These are phyloP conservation scores for Agriopis leucophaearia DNA, from an alignment of 2,888 invertebrate species.

Conservation along the genomic window DNA sequence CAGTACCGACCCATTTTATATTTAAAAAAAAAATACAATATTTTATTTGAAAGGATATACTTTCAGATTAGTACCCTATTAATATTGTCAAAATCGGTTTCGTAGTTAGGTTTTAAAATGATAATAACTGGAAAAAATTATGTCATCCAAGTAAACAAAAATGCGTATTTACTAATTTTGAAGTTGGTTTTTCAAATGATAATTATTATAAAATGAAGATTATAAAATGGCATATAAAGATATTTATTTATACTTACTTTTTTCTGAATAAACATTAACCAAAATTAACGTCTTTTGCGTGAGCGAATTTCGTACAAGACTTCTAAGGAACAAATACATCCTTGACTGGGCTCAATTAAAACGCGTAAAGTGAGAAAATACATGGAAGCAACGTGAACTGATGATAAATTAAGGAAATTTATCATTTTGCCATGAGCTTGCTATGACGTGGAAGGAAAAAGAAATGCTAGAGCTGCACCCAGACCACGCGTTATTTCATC, in stretches of 20 bases:
- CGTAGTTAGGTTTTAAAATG: too few relatives aligned
- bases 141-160: too few relatives aligned
- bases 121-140: too few relatives aligned
- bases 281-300: conserved; percentile 2
- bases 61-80: too few relatives aligned
- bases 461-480: neutral
- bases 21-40: too few relatives aligned
- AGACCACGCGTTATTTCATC: neutral
- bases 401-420: conserved; percentile 2
- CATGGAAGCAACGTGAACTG: neutral
- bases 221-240: neutral
- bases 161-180: too few relatives aligned
- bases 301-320: conserved; percentile 9
- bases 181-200: too few relatives aligned
- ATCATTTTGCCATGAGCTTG: neutral
- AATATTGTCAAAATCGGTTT: too few relatives aligned
- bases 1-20: neutral
- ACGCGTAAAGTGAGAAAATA: conserved; percentile 4
- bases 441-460: neutral
- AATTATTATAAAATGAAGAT: too few relatives aligned
- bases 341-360: conserved; percentile 11
- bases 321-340: conserved; percentile 14
- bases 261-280: too few relatives aligned
- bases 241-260: neutral
- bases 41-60: too few relatives aligned